A percentile compares a stretch with the other conserved stretches of the same genome.
Evolutionary conservation across 2,888 invertebrate genomes (phyloP).

Genomic region (Noctua janthina): DNA sequence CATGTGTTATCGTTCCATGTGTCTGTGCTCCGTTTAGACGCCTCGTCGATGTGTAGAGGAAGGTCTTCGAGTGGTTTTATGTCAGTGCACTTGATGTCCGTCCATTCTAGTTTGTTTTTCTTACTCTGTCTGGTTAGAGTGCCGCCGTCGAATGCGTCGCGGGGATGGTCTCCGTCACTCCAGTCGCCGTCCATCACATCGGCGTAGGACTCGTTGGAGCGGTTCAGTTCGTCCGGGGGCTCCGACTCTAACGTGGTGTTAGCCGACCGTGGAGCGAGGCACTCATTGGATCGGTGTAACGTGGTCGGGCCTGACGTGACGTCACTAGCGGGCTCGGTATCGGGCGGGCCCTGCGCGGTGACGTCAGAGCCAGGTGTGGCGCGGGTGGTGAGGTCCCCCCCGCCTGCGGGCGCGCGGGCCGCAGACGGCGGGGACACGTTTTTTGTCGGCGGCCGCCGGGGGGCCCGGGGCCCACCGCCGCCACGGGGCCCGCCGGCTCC

Average conservation of each 20-base stretch:
- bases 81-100: constrained; percentile 82
- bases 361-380: constrained; percentile 83
- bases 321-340: constrained; percentile 47
- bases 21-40: constrained; percentile 85
- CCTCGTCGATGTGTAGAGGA: constrained; percentile 65
- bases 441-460: constrained; percentile 91
- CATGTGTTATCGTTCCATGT: constrained; percentile 96
- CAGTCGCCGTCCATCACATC: constrained; percentile 85
- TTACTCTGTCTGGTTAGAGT: constrained; percentile 71
- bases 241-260: constrained; percentile 84
- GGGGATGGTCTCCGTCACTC: constrained; percentile 78
- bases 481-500: constrained; percentile 76
- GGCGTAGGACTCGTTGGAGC: constrained; percentile 88
- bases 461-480: constrained; percentile 80
- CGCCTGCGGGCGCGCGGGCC: constrained; percentile 90
- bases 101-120: constrained; percentile 77
- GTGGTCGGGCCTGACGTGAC: constrained; percentile 79
- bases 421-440: constrained; percentile 94
- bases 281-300: constrained; percentile 85
- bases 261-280: constrained; percentile 81
- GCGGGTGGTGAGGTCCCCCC: constrained; percentile 73
- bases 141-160: constrained; percentile 65
- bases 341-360: constrained; percentile 26
- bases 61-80: constrained; percentile 69
- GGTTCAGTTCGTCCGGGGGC: constrained; percentile 80